Conservation (phyloP, 1,140 invertebrate species). For the Chionoecetes opilio region DNA sequence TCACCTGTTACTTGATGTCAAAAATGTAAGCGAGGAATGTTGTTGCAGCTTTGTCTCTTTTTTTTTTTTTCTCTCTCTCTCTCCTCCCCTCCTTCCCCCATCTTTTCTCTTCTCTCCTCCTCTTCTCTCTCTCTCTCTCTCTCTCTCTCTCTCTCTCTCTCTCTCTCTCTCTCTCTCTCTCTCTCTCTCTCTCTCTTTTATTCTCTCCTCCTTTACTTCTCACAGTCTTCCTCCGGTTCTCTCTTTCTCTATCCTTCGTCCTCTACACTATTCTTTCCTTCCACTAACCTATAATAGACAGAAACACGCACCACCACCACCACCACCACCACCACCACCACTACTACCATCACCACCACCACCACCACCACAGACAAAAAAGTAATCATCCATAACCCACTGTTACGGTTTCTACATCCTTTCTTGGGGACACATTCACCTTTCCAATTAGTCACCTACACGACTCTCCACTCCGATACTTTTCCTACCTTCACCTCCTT, state of each 20-base stretch:
- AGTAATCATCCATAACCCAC: not conserved
- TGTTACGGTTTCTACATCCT: not conserved
- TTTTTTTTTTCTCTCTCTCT: too few relatives aligned
- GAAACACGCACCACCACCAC: not conserved
- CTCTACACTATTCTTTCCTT: not conserved
- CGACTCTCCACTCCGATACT: not conserved
- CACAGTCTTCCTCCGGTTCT: too few relatives aligned
- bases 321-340: not conserved
- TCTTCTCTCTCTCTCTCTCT: not conserved
- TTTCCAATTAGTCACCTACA: not conserved
- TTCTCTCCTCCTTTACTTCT: too few relatives aligned
- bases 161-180: not conserved
- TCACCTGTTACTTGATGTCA: not conserved
- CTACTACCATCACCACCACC: not conserved
- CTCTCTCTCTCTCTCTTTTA: not conserved
- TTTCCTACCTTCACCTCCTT: too few relatives aligned
- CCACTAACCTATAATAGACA: not conserved
- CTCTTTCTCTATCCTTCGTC: not conserved
- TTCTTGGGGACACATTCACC: not conserved
- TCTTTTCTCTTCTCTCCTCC: not conserved
- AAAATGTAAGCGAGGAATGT: not conserved
- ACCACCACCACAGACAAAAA: not conserved
- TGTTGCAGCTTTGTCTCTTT: not conserved
- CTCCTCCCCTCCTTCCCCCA: not conserved
- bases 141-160: not conserved